These are phyloP conservation scores for Mus minutoides DNA, from an alignment of 2,797 vertebrate species.

Conservation along the genomic window DNA sequence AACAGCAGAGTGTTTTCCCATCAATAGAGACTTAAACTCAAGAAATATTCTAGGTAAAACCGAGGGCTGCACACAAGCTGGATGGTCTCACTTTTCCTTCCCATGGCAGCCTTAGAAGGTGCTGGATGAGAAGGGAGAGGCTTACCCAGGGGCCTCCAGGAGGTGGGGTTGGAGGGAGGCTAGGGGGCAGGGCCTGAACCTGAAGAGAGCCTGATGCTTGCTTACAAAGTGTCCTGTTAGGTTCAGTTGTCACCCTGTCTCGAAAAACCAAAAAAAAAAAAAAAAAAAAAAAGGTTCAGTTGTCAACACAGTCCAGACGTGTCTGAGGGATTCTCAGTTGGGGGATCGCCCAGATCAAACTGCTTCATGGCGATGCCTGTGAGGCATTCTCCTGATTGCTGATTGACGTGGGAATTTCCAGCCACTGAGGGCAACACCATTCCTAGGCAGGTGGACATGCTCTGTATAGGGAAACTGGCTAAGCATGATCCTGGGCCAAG, in stretches of 20 bases:
- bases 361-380: not conserved
- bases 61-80: accelerated
- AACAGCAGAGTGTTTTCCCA: not conserved
- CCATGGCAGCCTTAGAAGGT: accelerated
- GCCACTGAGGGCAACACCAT: not conserved
- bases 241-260: not conserved
- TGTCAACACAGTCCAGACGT: not conserved
- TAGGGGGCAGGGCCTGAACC: not conserved
- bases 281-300: no score
- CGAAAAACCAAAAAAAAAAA: no score
- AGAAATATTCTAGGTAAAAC: not conserved
- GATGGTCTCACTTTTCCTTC: no score
- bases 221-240: not conserved
- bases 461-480: not conserved
- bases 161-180: not conserved
- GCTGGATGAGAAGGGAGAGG: not conserved
- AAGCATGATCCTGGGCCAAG: not conserved
- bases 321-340: not conserved
- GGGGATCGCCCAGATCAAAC: not conserved
- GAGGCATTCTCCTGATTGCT: not conserved
- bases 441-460: not conserved
- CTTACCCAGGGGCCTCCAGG: accelerated
- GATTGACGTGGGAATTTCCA: not conserved
- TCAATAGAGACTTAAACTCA: not conserved
- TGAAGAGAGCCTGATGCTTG: not conserved